Conservation (phyloP, 2,113 vertebrate genomes). For the Bothrops jararaca region DNA sequence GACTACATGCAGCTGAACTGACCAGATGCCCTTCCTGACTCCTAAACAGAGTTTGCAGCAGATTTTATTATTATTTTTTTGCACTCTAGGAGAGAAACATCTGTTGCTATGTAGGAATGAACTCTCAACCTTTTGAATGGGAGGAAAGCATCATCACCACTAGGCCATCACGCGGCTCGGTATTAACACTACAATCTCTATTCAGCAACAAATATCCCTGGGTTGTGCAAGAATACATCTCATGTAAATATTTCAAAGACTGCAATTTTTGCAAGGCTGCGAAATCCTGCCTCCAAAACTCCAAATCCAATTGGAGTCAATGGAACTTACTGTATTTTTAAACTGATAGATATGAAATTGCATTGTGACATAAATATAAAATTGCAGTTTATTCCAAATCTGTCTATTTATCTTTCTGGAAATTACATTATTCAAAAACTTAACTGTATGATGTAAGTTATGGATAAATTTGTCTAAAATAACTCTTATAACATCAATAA, state of each 20-base stretch:
- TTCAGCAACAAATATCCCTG: neutral
- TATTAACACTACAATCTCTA: neutral
- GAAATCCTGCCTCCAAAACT: neutral
- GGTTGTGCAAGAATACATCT: neutral
- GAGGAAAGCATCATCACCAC: neutral
- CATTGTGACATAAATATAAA: neutral
- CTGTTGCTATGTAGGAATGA: neutral
- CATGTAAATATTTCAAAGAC: neutral
- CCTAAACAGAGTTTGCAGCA: neutral
- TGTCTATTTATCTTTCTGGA: neutral
- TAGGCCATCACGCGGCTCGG: neutral
- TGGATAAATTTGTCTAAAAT: neutral
- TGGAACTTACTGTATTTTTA: neutral
- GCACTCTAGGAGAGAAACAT: neutral
- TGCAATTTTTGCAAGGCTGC: neutral
- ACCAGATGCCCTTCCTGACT: neutral
- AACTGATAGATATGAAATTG: neutral
- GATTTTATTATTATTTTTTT: neutral
- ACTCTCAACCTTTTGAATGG: neutral
- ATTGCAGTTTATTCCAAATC: neutral
- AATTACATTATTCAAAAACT: neutral
- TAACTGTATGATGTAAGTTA: neutral
- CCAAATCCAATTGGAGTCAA: neutral
- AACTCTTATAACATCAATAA: no score
- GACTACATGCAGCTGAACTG: neutral